These are phyloP conservation scores for Calidris pygmaea DNA, from an alignment of 2,113 vertebrate species.

Conservation along the genomic window DNA sequence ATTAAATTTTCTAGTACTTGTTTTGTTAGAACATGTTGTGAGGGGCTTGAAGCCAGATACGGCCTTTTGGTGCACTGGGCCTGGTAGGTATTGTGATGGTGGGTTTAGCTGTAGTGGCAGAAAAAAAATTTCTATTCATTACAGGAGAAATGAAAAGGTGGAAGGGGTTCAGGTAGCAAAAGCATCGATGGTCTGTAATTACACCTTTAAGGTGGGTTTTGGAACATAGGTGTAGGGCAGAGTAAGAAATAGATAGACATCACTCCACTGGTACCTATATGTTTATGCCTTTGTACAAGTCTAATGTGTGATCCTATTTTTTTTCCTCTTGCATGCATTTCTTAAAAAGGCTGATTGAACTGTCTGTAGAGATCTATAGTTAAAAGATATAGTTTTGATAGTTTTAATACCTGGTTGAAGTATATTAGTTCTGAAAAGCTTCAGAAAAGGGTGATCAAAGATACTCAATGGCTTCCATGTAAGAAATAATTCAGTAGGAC, in stretches of 20 bases:
- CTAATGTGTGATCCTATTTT: background rate
- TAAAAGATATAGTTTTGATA: background rate
- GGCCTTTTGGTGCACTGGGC: background rate
- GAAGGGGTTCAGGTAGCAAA: background rate
- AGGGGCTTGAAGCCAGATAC: background rate
- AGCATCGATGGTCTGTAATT: background rate
- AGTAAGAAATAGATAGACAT: background rate
- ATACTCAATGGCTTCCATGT: background rate
- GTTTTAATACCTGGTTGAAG: background rate
- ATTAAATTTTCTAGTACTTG: background rate
- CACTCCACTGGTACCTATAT: background rate
- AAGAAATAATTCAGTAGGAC: constrained; percentile 57
- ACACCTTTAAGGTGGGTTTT: background rate
- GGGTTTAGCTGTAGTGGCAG: background rate
- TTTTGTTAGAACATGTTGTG: background rate
- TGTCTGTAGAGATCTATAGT: background rate
- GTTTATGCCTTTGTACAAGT: background rate
- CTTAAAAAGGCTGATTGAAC: background rate
- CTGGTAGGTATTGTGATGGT: background rate
- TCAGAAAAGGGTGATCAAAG: constrained; percentile 9
- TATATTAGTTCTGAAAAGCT: background rate
- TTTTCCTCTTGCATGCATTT: background rate
- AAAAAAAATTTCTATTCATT: background rate
- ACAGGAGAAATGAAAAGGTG: background rate
- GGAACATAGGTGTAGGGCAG: background rate